These are phyloP conservation scores for Siderastrea siderea DNA, from an alignment of 92 coral and sea anemone species.

Conservation along the genomic window DNA sequence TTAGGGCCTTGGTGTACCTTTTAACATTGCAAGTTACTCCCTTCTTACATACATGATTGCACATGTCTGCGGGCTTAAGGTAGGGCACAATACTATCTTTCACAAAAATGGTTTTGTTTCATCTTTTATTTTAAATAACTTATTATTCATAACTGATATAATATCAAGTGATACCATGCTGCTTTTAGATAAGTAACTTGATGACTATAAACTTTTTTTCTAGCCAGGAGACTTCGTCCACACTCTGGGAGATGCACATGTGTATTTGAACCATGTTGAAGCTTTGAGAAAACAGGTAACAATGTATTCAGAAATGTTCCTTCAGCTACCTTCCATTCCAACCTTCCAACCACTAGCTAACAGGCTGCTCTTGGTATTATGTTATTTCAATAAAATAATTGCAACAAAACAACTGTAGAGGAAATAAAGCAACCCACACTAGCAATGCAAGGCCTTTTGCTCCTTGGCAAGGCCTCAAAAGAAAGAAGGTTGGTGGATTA, in stretches of 20 bases:
- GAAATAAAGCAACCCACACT: no score
- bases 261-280: constrained; percentile 88
- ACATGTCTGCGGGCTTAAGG: constrained; percentile 92
- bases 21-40: constrained; percentile 98
- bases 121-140: not conserved
- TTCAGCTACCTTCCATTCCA: not conserved
- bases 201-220: not conserved
- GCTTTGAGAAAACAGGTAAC: constrained; percentile 91
- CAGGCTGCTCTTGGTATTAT: no score
- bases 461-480: no score
- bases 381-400: no score
- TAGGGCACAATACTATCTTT: not conserved
- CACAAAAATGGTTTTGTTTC: not conserved
- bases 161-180: no score
- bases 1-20: constrained; percentile 98
- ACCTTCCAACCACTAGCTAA: no score
- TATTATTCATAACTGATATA: no score
- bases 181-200: not conserved
- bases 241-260: constrained; percentile 98
- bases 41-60: constrained; percentile 96
- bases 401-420: no score
- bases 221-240: constrained; percentile 99
- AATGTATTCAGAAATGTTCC: not conserved
- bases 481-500: no score
- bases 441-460: no score